A percentile compares a stretch with the other conserved stretches of the same genome.
phyloP scores from a whole-genome alignment of 2,888 invertebrate genomes.

The Holacanthella duospinosa region DNA sequence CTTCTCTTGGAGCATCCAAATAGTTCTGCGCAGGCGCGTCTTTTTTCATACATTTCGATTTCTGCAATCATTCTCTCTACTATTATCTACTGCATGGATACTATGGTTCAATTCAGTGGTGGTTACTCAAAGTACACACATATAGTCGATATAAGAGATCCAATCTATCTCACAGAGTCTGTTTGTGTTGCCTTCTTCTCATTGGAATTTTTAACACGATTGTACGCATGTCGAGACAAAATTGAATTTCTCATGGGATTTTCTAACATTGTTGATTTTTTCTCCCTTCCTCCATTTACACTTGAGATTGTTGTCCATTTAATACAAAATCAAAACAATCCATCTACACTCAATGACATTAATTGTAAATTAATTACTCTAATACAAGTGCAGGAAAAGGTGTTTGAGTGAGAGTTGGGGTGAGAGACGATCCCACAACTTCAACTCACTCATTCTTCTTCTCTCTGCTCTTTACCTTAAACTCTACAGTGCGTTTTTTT shows the following conservation, averaged over 20 bases:
- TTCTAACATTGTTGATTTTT: not conserved
- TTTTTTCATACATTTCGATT: not conserved
- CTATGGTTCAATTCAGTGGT: not conserved
- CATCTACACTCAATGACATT: too few species aligned
- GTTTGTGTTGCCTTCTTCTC: not conserved
- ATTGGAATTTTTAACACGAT: not conserved
- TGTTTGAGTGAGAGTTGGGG: too few species aligned
- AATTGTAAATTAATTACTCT: too few species aligned
- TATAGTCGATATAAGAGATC: not conserved
- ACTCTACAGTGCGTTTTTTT: too few species aligned
- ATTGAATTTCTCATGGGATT: not conserved
- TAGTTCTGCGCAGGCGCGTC: not conserved
- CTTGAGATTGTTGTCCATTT: too few species aligned
- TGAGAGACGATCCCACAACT: too few species aligned
- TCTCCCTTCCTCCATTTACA: not conserved
- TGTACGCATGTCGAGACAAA: not conserved
- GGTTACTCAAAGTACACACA: not conserved
- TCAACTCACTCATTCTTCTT: too few species aligned
- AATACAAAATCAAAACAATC: too few species aligned
- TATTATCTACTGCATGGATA: not conserved
- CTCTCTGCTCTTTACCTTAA: too few species aligned
- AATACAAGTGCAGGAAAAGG: too few species aligned
- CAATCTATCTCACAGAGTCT: not conserved
- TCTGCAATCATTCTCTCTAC: not conserved
- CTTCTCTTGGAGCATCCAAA: not conserved